Conservation (phyloP, 2,888 invertebrate genomes). For the Saturnia pavonia region DNA sequence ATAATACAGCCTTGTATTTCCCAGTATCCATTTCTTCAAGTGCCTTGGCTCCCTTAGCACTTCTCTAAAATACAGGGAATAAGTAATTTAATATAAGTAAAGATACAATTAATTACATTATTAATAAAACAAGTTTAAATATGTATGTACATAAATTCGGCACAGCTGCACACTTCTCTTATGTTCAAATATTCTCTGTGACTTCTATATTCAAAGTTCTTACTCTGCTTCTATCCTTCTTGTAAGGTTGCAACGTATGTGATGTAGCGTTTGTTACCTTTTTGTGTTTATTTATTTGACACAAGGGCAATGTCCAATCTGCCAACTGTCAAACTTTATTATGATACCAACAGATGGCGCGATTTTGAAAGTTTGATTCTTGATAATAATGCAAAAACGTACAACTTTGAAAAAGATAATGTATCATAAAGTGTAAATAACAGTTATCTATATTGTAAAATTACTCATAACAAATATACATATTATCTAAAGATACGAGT, state of each 20-base stretch:
- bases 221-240: too few relatives aligned
- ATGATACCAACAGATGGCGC: not conserved
- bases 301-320: not conserved
- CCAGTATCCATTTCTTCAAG: slow-evolving; percentile 3
- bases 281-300: not conserved
- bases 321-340: not conserved
- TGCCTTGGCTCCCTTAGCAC: not conserved
- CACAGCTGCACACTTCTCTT: too few relatives aligned
- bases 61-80: not conserved
- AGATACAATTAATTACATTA: not conserved
- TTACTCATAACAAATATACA: not conserved
- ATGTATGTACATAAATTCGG: too few relatives aligned
- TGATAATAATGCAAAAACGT: not conserved
- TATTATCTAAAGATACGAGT: not conserved
- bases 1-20: slow-evolving; percentile 38
- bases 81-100: not conserved
- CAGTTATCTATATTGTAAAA: too few relatives aligned
- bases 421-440: too few relatives aligned
- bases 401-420: not conserved
- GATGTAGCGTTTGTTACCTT: too few relatives aligned
- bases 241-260: too few relatives aligned
- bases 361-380: not conserved
- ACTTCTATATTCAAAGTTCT: too few relatives aligned
- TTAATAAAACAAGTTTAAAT: not conserved
- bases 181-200: too few relatives aligned